Conservation (phyloP, 1,140 invertebrate species). For the Diprion similis region DNA sequence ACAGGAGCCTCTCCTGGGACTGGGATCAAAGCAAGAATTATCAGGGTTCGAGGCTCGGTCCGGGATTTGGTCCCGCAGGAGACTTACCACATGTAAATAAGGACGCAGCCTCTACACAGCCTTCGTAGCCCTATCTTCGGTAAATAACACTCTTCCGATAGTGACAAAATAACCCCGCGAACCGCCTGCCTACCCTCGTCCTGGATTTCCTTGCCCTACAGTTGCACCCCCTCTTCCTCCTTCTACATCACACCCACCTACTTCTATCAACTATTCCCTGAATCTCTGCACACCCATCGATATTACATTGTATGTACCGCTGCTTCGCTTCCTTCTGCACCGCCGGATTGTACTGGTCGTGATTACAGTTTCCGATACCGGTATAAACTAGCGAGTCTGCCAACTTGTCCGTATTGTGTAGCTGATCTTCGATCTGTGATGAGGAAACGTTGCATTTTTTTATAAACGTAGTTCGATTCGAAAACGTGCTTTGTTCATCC, state of each 20-base stretch:
- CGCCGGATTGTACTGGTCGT: too few species aligned
- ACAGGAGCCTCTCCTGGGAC: slow-evolving; percentile 51
- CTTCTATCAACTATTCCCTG: neutral
- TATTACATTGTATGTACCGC: neutral
- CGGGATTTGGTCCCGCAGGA: slow-evolving; percentile 63
- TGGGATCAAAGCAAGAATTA: slow-evolving; percentile 64
- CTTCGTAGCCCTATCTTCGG: slow-evolving; percentile 45
- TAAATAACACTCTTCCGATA: slow-evolving; percentile 63
- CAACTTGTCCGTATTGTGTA: too few species aligned
- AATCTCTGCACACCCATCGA: neutral
- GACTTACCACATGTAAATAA: slow-evolving; percentile 65
- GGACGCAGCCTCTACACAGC: slow-evolving; percentile 48
- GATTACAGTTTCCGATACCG: too few species aligned
- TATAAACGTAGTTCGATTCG: too few species aligned
- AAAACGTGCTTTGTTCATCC: too few species aligned
- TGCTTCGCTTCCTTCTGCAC: neutral
- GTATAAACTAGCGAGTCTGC: too few species aligned
- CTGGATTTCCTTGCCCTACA: neutral
- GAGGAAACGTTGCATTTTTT: too few species aligned
- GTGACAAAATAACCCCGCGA: slow-evolving; percentile 46
- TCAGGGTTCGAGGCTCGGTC: slow-evolving; percentile 58
- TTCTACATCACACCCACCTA: neutral
- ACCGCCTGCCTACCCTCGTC: neutral
- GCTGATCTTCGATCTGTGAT: too few species aligned
- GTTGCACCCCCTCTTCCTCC: neutral